Conservation (phyloP, 2,888 invertebrate species). For the Drosophila mimica region DNA sequence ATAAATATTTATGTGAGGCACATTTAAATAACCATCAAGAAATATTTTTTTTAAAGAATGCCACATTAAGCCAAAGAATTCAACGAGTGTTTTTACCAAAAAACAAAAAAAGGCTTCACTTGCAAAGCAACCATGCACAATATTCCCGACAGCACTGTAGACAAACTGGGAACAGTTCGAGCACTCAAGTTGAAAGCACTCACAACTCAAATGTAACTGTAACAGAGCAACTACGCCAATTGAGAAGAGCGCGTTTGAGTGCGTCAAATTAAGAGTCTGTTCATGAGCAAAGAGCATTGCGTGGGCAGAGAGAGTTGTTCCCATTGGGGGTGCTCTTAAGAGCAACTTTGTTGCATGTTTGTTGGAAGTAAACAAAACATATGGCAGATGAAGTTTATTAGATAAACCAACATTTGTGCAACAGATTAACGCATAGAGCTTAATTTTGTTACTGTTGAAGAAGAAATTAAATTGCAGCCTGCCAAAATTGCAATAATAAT, state of each 20-base stretch:
- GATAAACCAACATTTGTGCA: slow-evolving; percentile 9
- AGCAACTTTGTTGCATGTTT: slow-evolving; percentile 34
- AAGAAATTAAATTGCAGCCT: neutral
- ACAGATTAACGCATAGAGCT: neutral
- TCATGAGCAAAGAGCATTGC: slow-evolving; percentile 1
- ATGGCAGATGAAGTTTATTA: slow-evolving; percentile 34
- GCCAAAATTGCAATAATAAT: neutral
- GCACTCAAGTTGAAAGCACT: slow-evolving; percentile 11
- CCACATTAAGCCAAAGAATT: neutral
- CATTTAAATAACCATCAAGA: neutral
- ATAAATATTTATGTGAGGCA: neutral
- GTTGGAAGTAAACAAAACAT: slow-evolving; percentile 52
- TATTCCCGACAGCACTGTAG: slow-evolving; percentile 24
- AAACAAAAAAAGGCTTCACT: neutral
- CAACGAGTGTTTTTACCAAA: no score
- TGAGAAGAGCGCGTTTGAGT: slow-evolving; percentile 14
- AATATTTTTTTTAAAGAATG: neutral
- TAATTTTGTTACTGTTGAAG: neutral
- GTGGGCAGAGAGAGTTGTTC: neutral
- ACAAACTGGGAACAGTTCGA: slow-evolving; percentile 61
- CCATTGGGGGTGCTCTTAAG: slow-evolving; percentile 17
- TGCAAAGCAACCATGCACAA: neutral
- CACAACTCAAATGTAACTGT: slow-evolving; percentile 1
- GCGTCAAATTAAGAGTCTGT: slow-evolving; percentile 21
- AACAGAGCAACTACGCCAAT: neutral